Base-by-base conservation (phyloP, 2,113 vertebrate genomes). In the Passer domesticus region DNA sequence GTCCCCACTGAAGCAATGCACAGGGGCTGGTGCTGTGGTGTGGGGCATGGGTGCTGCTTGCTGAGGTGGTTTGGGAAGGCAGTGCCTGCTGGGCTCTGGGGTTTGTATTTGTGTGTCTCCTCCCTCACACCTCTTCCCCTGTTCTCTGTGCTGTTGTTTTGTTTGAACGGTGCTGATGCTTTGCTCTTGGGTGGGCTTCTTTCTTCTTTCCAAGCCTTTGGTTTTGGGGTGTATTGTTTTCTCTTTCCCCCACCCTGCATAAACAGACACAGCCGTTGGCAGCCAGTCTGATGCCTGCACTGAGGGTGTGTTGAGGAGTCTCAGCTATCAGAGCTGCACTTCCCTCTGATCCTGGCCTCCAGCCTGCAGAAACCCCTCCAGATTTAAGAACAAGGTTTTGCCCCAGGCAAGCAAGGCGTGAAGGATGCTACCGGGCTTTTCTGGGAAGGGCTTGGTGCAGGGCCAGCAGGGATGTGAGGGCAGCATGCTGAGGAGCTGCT, bases 131-230 rank as follows among this genome's bases (percentile, higher is more conserved):
- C 47, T 90, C 91, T 90, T 93, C 56, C 68, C 52, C 68, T 4
- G 2, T 76, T 88, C 72, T 88, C 82, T 67, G 47, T 70, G 85
- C 90, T 92, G 79, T 86, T 93, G 87, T 95, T 94, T 77, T 91
- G 73, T 93, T 96, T 90, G 89, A 79, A 76, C 0, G 7, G 92
- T 93, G 83, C 91, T 96, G 88, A 59, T 88, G 84, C 83, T 93
- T 91, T 95, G 84, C 95, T 90, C 94, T 88, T 96, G 94, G 93
- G 95, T 96, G 95, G 88, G 94, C 94, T 94, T 75, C 79, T 94
- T 90, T 93, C 55, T 93, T 94, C 90, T 87, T 93, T 88, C 80
- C 74, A 84, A 80, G 87, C 77, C 88, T 95, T 96, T 96, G 87
- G 73, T 93, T 97, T 95, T 94, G 83, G 78, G 83, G 83, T 96